Base-by-base conservation (phyloP, 2,797 vertebrate genomes). In the Valencia hispanica region DNA sequence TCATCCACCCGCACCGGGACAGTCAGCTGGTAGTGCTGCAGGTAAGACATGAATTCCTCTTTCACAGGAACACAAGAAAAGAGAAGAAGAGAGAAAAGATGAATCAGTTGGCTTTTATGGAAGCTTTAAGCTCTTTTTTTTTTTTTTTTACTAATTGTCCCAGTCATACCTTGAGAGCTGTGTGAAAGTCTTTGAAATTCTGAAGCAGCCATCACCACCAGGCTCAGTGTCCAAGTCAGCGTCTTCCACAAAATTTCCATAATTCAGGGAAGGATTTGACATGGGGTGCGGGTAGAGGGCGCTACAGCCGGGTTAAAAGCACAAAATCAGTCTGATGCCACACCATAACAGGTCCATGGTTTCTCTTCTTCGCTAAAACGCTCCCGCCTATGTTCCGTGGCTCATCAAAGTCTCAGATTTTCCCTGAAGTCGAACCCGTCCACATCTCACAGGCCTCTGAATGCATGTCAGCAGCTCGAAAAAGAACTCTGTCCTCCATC, bases 231-330 rank as follows among this genome's bases (percentile, higher is more conserved):
- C 98, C 97, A 99, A 94, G 96, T 97, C 96, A 98, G 96, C 94
- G 94, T 97, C 97, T 97, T 99, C 98, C 97, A 98, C 96, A 98
- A 96, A 96, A 97, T 95, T 97, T 99, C 98, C 98, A 99, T 99
- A 96, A 97, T 99, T 99, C 96, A 96, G 95, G 94, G 94, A 91
- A 79, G 95, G 92, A 72, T 95, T 89, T 95, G 95, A 95, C 92
- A 94, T 95, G 94, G 92, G 92, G 90, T 84, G 83, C 73, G 81
- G 84, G 83, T 39, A 79, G 84, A 79, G 94, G 92, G 94, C 39
- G 95, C 96, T 97, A 97, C 93, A 93, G 94, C 78, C 82, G 90
- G 95, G 95, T 94, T 96, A 96, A 45, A 94, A 92, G 93, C 93
- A 94, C 94, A 92, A 87, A 80, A 91, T 91, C 89, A 95, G 93